Evolutionary conservation across 2,797 vertebrate genomes (phyloP).

Genomic region (Gambelia wislizenii): DNA sequence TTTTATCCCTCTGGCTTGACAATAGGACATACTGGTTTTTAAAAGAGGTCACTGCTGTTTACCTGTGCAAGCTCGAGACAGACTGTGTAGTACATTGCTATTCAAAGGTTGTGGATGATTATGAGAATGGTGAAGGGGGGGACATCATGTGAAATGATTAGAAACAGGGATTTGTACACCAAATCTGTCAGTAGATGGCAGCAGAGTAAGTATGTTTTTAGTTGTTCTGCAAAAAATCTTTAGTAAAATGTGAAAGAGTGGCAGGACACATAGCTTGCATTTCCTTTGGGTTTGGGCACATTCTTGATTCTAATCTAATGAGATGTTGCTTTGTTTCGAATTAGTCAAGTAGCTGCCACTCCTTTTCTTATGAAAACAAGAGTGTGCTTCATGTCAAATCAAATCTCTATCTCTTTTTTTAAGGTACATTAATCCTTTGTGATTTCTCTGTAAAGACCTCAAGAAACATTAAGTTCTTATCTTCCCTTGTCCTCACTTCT

Average conservation of each 20-base stretch:
- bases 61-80: neutral
- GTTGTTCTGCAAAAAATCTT: neutral
- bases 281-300: neutral
- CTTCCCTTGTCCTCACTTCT: constrained; percentile 16
- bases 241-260: neutral
- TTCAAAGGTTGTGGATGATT: no score
- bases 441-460: neutral
- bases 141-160: neutral
- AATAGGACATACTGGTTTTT: neutral
- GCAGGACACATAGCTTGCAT: neutral
- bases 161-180: neutral
- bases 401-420: neutral
- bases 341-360: neutral
- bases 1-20: neutral
- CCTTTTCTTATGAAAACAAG: constrained; percentile 1
- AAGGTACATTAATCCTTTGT: neutral
- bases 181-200: constrained; percentile 20
- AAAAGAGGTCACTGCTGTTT: neutral
- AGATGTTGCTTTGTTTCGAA: constrained; percentile 10
- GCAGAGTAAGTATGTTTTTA: constrained; percentile 8
- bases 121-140: no score
- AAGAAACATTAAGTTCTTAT: constrained; percentile 15
- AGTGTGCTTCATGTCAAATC: neutral
- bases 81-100: neutral
- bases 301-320: neutral